Conservation (phyloP, 2,797 vertebrate species). For the Neomorphus geoffroyi region DNA sequence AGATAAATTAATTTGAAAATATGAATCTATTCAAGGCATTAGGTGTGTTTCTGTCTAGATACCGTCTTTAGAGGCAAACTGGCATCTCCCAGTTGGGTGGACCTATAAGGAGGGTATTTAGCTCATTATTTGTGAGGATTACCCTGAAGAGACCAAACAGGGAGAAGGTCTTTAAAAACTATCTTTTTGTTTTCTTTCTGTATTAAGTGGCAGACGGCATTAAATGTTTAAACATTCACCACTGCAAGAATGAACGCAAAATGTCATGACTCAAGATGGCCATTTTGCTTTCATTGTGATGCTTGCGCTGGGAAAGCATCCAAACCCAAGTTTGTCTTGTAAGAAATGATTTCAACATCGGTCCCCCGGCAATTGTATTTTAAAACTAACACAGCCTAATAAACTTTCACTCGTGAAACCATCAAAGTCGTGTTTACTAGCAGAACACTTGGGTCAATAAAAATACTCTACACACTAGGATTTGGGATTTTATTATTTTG, state of each 20-base stretch:
- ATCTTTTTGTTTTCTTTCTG: not conserved
- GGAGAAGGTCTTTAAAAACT: not conserved
- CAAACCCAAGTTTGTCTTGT: conserved; percentile 41
- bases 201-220: not conserved
- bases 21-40: not conserved
- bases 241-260: not conserved
- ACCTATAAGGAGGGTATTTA: not conserved
- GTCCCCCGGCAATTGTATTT: conserved; percentile 59
- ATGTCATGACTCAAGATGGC: not conserved
- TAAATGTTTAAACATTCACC: not conserved
- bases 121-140: not conserved
- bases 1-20: not conserved
- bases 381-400: conserved; percentile 63
- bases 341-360: conserved; percentile 57
- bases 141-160: not conserved
- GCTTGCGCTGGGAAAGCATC: conserved; percentile 54
- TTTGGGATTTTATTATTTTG: conserved; percentile 72
- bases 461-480: conserved; percentile 50
- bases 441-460: conserved; percentile 61
- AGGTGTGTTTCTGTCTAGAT: not conserved
- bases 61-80: not conserved
- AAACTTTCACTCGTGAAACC: conserved; percentile 63
- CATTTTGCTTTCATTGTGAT: conserved; percentile 30
- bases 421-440: conserved; percentile 68
- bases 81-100: not conserved